A percentile compares a stretch with the other conserved stretches of the same genome.
These are phyloP conservation scores for Corythornis vintsioides DNA, from an alignment of 2,113 vertebrate genomes.

Conservation along the genomic window DNA sequence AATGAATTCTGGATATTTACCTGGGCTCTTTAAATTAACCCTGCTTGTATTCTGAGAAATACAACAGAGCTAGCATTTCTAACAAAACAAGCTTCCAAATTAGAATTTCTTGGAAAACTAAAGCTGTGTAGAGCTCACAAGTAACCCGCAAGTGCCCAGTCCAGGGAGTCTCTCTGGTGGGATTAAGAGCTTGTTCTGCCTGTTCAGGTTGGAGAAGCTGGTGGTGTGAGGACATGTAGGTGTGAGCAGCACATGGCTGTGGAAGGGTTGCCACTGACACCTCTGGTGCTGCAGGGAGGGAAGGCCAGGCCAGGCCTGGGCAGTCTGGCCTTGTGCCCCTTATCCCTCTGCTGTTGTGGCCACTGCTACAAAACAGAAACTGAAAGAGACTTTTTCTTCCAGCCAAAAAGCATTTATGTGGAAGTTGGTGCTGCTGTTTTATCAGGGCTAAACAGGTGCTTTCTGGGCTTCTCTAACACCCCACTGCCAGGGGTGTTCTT, in stretches of 20 bases:
- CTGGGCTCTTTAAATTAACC: neutral
- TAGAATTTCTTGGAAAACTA: neutral
- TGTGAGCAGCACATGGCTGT: neutral
- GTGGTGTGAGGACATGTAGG: too few species aligned
- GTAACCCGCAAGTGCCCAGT: rapidly evolving
- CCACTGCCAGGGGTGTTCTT: neutral
- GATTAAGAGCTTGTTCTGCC: neutral
- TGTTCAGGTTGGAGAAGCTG: neutral
- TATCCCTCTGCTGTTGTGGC: neutral
- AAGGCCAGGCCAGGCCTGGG: neutral
- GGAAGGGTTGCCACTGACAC: neutral
- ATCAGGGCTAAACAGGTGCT: neutral
- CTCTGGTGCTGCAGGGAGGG: neutral
- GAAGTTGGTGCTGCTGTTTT: neutral
- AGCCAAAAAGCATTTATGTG: neutral
- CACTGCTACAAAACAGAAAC: neutral
- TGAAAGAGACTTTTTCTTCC: neutral
- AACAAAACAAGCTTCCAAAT: neutral
- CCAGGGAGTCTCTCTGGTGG: rapidly evolving
- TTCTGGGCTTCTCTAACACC: neutral
- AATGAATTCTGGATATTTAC: neutral
- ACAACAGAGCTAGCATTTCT: neutral
- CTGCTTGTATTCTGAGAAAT: neutral
- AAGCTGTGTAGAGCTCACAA: neutral
- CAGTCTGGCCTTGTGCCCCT: neutral